A percentile compares a stretch with the other conserved stretches of the same genome.
phyloP scores from a whole-genome alignment of 37 sponge, comb jelly and placozoan genomes.

The Oopsacas minuta region DNA sequence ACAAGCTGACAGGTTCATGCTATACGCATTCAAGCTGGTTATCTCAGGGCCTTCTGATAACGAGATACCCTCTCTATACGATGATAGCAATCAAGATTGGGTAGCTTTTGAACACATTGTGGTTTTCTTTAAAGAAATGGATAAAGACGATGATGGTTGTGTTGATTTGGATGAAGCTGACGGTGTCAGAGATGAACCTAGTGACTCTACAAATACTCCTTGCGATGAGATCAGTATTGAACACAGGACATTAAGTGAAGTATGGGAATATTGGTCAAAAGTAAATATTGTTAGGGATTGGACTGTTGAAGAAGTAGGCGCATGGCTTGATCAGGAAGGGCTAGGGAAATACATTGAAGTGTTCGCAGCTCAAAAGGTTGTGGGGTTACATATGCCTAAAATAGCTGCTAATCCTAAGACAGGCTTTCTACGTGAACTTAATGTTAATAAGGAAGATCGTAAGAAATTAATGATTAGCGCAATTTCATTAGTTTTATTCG shows the following conservation, averaged over 20 bases:
- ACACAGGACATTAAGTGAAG: not conserved
- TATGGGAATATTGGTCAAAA: conserved; percentile 6
- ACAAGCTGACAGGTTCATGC: not conserved
- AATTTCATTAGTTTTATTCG: not conserved
- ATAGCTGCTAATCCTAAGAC: not conserved
- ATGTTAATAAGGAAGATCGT: conserved; percentile 12
- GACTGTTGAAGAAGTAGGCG: not conserved
- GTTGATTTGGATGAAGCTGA: not conserved
- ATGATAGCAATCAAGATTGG: conserved; percentile 5
- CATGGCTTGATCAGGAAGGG: not conserved
- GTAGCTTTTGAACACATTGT: not conserved
- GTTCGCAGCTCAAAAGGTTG: not conserved
- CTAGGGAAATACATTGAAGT: not conserved
- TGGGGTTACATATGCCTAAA: not conserved
- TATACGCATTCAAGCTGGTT: not conserved
- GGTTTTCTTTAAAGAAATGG: not conserved
- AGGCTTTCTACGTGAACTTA: not conserved
- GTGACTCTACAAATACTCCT: not conserved
- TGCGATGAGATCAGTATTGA: not conserved
- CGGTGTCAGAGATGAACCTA: not conserved
- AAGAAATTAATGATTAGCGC: conserved; percentile 16
- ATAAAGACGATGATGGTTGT: conserved; percentile 14
- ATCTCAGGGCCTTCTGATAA: not conserved
- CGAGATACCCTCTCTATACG: not conserved
- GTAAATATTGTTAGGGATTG: not conserved